Evolutionary conservation across 2,888 invertebrate species (phyloP), one percentile per base, ranked within the genome.

Genomic region (Hydrotaea cyrtoneurina): DNA sequence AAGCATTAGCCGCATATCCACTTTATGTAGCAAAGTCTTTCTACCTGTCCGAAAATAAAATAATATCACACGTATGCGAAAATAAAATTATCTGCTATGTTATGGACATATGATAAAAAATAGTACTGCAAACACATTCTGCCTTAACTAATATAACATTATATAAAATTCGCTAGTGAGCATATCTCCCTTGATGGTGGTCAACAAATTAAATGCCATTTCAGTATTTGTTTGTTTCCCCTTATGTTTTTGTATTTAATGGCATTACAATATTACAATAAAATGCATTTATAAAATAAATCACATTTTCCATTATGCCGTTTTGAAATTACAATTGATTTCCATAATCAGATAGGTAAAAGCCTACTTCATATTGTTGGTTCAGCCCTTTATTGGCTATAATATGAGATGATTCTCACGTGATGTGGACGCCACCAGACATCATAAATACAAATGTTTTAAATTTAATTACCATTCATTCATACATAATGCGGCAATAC

Each of bases 381-480:
- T 50, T n/a, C 50, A 50, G 50, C 39, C 39, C 39, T 39, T 39
- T 39, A 39, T 39, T 39, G 55, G 21, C 19, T 8, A 57, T 57
- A 57, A 57, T n/a, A 50, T n/a, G 50, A 50, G 50, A 13, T 15
- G 50, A 50, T 50, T 50, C n/a, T 15, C n/a, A 50, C n/a, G 15
- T 50, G 3, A 50, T 50, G n/a, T n/a, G 8, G 15, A 15, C n/a
- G n/a, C 50, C 50, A 50, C 2, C 50, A n/a, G 23, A 57, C n/a
- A 57, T 11, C 13, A 21, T 57, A 11, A 57, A 57, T 11, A 19
- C 19, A 57, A 57, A 21, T 11, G 11, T 21, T 57, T 23, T 21
- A 21, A 57, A 57, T 57, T 57, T 19, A 57, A 57, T 57, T 57
- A 57, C 21, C 50, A 50, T 50, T 50, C 50, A 50, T 50, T 50